Base-by-base conservation (phyloP, 2,797 vertebrate genomes). In the Chrosomus eos region DNA sequence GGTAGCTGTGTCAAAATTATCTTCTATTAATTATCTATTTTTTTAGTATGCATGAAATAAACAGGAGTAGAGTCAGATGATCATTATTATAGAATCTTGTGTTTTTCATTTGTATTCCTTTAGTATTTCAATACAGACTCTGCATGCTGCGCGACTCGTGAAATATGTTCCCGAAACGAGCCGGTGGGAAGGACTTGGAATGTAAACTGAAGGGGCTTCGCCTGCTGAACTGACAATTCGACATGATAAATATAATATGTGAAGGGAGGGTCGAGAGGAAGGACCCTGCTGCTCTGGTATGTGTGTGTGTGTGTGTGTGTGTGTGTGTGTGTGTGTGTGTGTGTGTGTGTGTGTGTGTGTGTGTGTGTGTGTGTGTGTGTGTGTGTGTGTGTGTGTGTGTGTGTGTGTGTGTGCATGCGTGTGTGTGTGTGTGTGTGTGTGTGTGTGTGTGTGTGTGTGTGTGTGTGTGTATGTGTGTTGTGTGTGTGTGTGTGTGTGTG, bases 211-310 rank as follows among this genome's bases (percentile, higher is more conserved):
- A 77, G 40, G 45, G n/a, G 76, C 74, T 33, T 40, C 36, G 72
- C 40, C 62, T 51, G 31, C 36, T 83, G 60, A 67, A 79, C 19
- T 68, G 33, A 75, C 66, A 79, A 31, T 72, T 66, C 5, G 40
- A 81, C 28, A 75, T 76, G 83, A 79, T 87, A 85, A 68, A 75
- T 66, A 45, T 53, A 76, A 80, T 43, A 40, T 79, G 62, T 76
- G 82, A 84, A 82, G 83, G 66, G 73, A 71, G 85, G 67, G 85
- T 19, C 23, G 60, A 79, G 64, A 87, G 72, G 81, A 89, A 87
- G 55, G 64, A 83, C 51, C 78, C 86, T 48, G 81, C 81, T 82
- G 86, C 83, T 89, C 78, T 77, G 53, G 74, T 85, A 80, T 88
- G 53, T 26, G 9, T 60, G 3, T 62, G 11, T 28, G 26, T 62